Conservation (phyloP, 2,797 vertebrate genomes). For the Cossypha polioptera region DNA sequence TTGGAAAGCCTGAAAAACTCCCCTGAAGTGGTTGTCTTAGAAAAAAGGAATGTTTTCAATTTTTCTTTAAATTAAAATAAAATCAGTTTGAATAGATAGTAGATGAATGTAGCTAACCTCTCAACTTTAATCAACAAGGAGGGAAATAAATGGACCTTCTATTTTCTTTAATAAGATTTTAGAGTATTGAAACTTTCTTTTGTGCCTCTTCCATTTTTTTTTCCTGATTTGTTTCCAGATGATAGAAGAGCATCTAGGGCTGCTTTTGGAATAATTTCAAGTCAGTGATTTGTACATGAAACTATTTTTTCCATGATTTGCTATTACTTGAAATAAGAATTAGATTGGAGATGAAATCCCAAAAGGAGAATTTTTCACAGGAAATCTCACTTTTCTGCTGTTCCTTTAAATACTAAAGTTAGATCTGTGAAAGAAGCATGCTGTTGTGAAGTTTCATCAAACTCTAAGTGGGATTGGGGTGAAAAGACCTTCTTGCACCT, state of each 20-base stretch:
- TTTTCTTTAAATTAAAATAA: neutral
- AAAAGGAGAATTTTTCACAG: neutral
- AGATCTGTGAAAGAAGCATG: neutral
- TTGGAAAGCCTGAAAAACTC: neutral
- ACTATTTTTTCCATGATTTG: neutral
- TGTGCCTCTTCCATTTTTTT: neutral
- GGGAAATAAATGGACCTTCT: neutral
- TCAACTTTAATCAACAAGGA: neutral
- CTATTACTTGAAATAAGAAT: neutral
- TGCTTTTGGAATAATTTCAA: neutral
- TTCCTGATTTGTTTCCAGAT: neutral
- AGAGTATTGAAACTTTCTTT: neutral
- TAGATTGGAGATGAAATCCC: neutral
- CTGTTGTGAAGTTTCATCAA: neutral
- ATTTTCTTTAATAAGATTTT: neutral
- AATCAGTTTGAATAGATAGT: neutral
- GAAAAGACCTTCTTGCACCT: neutral
- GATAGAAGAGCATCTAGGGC: neutral
- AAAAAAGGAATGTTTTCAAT: neutral
- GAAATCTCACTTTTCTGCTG: neutral
- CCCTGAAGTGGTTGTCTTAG: neutral
- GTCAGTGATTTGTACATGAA: neutral
- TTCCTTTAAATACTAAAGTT: neutral
- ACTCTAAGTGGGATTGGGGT: rapidly evolving
- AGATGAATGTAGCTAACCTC: neutral